Evolutionary conservation across 1,140 invertebrate species (phyloP).

Genomic region (Aphis craccivora): DNA sequence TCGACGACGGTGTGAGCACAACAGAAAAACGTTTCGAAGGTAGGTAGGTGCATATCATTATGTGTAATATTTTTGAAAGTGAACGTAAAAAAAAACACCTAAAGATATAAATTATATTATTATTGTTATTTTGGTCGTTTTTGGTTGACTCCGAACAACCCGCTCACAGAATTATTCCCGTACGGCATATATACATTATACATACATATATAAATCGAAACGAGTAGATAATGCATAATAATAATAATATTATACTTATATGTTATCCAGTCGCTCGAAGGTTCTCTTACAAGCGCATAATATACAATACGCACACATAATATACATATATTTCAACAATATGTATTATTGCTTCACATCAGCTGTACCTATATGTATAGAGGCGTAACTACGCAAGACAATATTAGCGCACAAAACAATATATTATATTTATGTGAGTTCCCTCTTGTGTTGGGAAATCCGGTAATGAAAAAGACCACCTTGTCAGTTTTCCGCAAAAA

Average conservation of each 20-base stretch:
- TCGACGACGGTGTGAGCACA: not conserved
- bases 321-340: not conserved
- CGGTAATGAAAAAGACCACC: not conserved
- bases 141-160: not conserved
- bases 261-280: not conserved
- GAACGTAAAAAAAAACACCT: not conserved
- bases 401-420: not conserved
- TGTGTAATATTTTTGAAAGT: not conserved
- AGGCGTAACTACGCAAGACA: not conserved
- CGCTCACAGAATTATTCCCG: not conserved
- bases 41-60: slow-evolving; percentile 4
- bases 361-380: not conserved
- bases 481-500: not conserved
- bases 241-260: not conserved
- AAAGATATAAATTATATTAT: not conserved
- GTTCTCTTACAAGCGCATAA: not conserved
- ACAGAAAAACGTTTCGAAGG: not conserved
- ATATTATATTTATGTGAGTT: not conserved
- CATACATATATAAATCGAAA: not conserved
- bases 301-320: not conserved
- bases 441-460: not conserved
- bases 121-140: not conserved
- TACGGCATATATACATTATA: not conserved
- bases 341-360: not conserved
- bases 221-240: not conserved